Base-by-base conservation (phyloP, 2,888 invertebrate genomes). In the Toxonevra muliebris region DNA sequence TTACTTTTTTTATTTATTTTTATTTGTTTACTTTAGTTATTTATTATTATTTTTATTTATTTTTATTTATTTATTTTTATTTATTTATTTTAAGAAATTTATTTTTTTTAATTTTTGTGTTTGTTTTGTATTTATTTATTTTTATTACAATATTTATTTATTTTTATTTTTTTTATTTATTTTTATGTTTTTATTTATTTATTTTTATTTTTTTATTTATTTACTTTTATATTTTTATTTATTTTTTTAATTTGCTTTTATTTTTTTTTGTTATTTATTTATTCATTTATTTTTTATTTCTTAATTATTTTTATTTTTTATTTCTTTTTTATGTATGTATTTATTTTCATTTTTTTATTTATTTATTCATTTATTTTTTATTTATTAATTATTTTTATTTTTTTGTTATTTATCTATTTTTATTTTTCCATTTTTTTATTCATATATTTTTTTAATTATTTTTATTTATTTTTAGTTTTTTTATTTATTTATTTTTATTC, bases 1-100 rank as follows among this genome's bases (percentile, higher is more conserved):
- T 73, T 76, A 76, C 71, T 70, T 69, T 70, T 72, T 74, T 71
- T 54, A 60, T 75, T 69, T 61, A 66, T 68, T 54, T 72, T 68
- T 13, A 20, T 40, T 8, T 19, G 15, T 9, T 13, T 53, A 61
- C 41, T 15, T 41, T 10, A 15, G 2, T 58, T 53, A 58, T 55
- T 61, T 42, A 13, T 58, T 69, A 52, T 68, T 68, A 45, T 53
- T 50, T 41, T 68, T 60, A 67, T 54, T 10, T 45, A 19, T 11
- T 13, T 12, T 12, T 19, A 10, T 30, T 3, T 66, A 57, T 65
- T 64, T 71, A 71, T 50, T 15, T 53, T 48, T 54, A 40, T 50
- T 40, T 19, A 54, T 13, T 57, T 55, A 61, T 42, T 59, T 55
- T 4, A 50, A n/a, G n/a, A n/a, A n/a, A n/a, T n/a, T n/a, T n/a